Evolutionary conservation across 2,113 vertebrate genomes (phyloP).

Genomic region (Tupaia chinensis): DNA sequence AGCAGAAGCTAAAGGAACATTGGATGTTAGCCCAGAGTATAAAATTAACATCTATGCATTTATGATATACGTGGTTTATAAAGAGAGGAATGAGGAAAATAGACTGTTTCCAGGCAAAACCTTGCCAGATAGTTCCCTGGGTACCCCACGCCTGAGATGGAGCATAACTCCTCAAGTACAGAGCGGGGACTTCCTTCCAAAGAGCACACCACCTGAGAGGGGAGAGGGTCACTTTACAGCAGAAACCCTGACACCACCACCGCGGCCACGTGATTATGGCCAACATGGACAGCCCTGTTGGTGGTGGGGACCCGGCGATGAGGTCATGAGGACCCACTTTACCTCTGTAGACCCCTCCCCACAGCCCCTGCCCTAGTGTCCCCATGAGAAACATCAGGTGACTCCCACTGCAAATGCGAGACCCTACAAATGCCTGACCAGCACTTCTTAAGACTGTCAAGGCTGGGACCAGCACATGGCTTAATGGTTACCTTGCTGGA

Average conservation of each 20-base stretch:
- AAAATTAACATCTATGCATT: conserved; percentile 19
- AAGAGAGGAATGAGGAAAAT: not conserved
- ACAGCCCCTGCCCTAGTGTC: not conserved
- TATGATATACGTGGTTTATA: not conserved
- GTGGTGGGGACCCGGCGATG: not conserved
- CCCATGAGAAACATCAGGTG: not conserved
- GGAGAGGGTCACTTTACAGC: not conserved
- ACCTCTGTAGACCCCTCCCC: not conserved
- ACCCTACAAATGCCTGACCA: not conserved
- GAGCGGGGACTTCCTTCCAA: not conserved
- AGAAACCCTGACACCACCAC: not conserved
- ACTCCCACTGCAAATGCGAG: not conserved
- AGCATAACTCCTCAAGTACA: not conserved
- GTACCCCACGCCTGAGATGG: not conserved
- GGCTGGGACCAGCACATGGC: too few relatives aligned
- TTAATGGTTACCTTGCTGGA: too few relatives aligned
- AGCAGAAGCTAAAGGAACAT: not conserved
- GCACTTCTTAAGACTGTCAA: not conserved
- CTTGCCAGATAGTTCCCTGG: not conserved
- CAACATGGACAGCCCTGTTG: not conserved
- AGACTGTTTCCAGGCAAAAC: not conserved
- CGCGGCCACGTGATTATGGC: not conserved
- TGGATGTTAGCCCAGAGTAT: not conserved
- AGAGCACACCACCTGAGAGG: not conserved
- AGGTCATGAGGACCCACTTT: not conserved